Evolutionary conservation across 1,140 invertebrate genomes (phyloP), one percentile per base, ranked within the genome.

Genomic region (Polypedilum pembai): DNA sequence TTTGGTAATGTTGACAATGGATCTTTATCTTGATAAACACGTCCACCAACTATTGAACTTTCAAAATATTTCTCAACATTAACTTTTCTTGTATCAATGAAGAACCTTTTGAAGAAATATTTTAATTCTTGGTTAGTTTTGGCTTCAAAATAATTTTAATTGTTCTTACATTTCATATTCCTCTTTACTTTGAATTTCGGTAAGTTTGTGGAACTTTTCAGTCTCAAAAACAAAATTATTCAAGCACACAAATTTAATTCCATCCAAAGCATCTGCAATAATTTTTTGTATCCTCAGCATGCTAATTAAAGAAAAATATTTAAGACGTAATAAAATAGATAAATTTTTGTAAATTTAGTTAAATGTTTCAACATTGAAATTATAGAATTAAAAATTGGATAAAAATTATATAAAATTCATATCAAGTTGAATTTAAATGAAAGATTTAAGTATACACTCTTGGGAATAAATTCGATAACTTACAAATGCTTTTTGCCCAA

Each of bases 211-310:
- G 75, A 91, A 85, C 78, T 89, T 89, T 4, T 87, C 82, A 12
- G 88, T 91, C 72, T 89, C 86, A 79, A 98, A 98, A 74, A 87
- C 83, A 95, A 95, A 98, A 79, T 94, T 87, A 33, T 92, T 85
- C 0, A 91, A 94, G 0, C 95, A 97, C 79, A 98, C 98, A 79
- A 94, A 98, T 80, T 97, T 92, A 0, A 98, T 82, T 0, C 92
- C 85, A 75, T 91, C 87, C 3, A 93, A 81, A 1, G 92, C 92
- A 33, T 88, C 85, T 0, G 87, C 84, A 75, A 93, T 90, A 73
- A 88, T 86, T 18, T 86, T 89, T 77, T 92, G 90, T 40, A 93
- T 86, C 20, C 87, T 85, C 8, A 93, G 85, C 91, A 94, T 92
- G 77, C 92, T 93, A 79, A 41, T 74, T n/a, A 45, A 45, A 1